Evolutionary conservation across 2,797 vertebrate species (phyloP).

Genomic region (Mallotus villosus): DNA sequence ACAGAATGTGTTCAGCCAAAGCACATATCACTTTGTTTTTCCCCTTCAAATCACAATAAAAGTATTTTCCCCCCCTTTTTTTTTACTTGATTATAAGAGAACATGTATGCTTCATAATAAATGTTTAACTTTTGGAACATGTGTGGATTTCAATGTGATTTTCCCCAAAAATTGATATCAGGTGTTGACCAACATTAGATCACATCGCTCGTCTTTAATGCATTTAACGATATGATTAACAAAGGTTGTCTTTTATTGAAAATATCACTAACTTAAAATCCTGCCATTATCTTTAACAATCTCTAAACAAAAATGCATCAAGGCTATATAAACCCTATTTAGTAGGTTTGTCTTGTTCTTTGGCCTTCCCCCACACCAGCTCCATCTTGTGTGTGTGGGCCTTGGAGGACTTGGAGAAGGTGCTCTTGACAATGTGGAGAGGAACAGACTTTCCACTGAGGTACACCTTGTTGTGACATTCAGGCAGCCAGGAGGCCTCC

Average conservation of each 20-base stretch:
- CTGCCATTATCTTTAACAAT: background rate
- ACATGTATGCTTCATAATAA: conserved; percentile 75
- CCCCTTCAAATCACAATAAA: conserved; percentile 69
- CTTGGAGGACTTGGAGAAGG: conserved; percentile 90
- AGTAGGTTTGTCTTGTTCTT: too few species aligned
- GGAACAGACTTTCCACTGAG: conserved; percentile 91
- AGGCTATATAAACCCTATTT: too few species aligned
- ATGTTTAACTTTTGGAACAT: conserved; percentile 66
- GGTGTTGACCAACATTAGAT: background rate
- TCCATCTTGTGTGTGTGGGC: conserved; percentile 91
- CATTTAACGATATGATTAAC: background rate
- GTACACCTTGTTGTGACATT: conserved; percentile 90
- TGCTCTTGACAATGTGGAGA: conserved; percentile 90
- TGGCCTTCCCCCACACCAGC: conserved; percentile 72
- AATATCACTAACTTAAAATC: background rate
- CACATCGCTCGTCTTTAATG: background rate
- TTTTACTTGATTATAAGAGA: conserved; percentile 26
- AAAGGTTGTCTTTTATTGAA: conserved; percentile 9
- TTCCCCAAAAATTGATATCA: too few species aligned
- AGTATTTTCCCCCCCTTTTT: conserved; percentile 56
- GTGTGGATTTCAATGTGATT: too few species aligned
- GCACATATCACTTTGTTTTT: conserved; percentile 71
- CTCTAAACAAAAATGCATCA: background rate
- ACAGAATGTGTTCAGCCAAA: conserved; percentile 79
- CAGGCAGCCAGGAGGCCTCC: conserved; percentile 69